Evolutionary conservation across 2,888 invertebrate species (phyloP).

Genomic region (Balanococcus diminutus): DNA sequence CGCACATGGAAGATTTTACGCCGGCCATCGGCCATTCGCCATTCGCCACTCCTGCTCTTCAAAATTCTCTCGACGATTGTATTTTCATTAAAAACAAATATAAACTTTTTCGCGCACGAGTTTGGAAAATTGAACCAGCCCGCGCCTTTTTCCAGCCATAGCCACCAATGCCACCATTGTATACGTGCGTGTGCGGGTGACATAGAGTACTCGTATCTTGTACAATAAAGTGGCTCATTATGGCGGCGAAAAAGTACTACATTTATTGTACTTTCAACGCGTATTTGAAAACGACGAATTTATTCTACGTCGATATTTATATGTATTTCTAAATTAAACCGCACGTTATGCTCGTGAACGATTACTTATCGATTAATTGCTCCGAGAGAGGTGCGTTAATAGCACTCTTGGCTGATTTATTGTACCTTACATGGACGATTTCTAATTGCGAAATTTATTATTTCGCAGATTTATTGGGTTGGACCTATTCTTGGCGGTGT

Average conservation of each 20-base stretch:
- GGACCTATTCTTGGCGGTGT: constrained; percentile 84
- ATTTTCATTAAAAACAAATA: constrained; percentile 7
- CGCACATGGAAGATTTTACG: not conserved
- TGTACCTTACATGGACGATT: not conserved
- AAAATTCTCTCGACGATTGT: not conserved
- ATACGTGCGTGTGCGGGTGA: not conserved
- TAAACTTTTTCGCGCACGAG: constrained; percentile 27
- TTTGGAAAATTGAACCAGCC: not conserved
- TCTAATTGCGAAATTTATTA: not conserved
- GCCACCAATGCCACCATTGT: too few relatives aligned
- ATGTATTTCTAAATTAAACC: not conserved
- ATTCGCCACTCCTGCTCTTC: constrained; percentile 2
- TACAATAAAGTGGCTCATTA: not conserved
- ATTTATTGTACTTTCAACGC: not conserved
- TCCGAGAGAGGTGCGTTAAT: not conserved
- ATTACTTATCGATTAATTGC: not conserved
- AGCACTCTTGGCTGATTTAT: not conserved
- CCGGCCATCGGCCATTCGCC: too few relatives aligned
- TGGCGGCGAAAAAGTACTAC: not conserved
- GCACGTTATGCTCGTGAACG: not conserved
- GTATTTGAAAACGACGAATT: not conserved
- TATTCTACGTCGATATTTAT: not conserved
- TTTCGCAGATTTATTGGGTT: constrained; percentile 80
- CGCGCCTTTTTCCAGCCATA: not conserved
- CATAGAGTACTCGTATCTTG: not conserved